Evolutionary conservation across 2,888 invertebrate genomes (phyloP).

Genomic region (Eupithecia abbreviata): DNA sequence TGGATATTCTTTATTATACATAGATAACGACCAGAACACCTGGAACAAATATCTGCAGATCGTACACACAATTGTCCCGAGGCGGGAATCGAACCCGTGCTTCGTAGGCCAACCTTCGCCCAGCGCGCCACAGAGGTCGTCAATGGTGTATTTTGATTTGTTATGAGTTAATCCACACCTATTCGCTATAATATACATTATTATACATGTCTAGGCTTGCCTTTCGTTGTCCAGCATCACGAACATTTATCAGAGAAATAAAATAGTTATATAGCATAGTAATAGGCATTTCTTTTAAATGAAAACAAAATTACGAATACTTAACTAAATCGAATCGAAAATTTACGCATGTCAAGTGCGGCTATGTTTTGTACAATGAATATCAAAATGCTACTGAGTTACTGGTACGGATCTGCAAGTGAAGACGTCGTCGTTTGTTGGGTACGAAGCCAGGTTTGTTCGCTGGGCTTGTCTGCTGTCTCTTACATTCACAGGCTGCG

Average conservation of each 20-base stretch:
- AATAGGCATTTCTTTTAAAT: not conserved
- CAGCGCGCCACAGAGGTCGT: too few species aligned
- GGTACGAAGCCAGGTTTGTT: conserved; percentile 23
- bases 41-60: too few species aligned
- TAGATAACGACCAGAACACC: too few species aligned
- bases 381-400: not conserved
- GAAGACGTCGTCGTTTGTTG: conserved; percentile 18
- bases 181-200: too few species aligned
- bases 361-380: not conserved
- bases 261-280: not conserved
- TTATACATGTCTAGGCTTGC: too few species aligned
- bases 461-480: conserved; percentile 19
- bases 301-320: not conserved
- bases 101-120: too few species aligned
- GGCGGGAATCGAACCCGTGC: too few species aligned
- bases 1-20: too few species aligned
- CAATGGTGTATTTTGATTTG: too few species aligned
- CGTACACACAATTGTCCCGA: too few species aligned
- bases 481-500: conserved; percentile 9
- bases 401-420: not conserved
- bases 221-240: too few species aligned
- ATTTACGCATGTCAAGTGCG: not conserved
- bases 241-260: not conserved
- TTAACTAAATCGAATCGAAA: not conserved
- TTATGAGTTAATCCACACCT: too few species aligned